Evolutionary conservation across 2,113 vertebrate genomes (phyloP).

Genomic region (Chrysochloris asiatica): DNA sequence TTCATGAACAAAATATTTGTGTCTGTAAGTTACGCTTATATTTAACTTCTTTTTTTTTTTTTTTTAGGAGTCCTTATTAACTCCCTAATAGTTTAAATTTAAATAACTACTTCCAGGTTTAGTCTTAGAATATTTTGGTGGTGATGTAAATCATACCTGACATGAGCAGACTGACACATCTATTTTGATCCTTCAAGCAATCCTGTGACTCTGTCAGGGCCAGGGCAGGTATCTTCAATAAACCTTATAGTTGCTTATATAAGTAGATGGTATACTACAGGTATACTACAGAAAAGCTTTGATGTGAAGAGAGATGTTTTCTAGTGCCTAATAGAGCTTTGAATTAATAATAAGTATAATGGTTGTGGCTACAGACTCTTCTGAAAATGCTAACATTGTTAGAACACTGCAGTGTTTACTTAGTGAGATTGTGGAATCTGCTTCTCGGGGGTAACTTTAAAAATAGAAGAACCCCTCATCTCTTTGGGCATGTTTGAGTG

Average conservation of each 20-base stretch:
- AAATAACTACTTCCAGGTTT: neutral
- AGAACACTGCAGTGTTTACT: neutral
- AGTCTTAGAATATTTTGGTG: neutral
- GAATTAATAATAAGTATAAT: neutral
- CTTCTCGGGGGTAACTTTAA: neutral
- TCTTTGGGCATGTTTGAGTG: constrained; percentile 20
- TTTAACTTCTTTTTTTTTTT: neutral
- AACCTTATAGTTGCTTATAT: neutral
- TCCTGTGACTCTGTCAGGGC: neutral
- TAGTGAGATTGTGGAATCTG: neutral
- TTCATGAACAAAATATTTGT: neutral
- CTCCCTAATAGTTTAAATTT: neutral
- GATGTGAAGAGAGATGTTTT: neutral
- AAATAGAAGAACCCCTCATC: neutral
- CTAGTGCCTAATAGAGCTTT: neutral
- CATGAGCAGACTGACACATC: neutral
- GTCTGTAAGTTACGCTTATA: neutral
- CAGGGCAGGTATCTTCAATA: neutral
- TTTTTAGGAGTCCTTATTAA: no score
- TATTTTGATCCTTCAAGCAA: neutral
- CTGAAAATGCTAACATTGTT: neutral
- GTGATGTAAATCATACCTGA: neutral
- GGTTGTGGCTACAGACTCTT: neutral
- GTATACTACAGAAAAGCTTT: neutral
- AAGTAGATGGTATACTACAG: neutral